Percentiles rank a stretch among this genome's conserved stretches.
These are phyloP conservation scores for Lipotes vexillifer DNA, from an alignment of 2,113 vertebrate species.

Conservation along the genomic window DNA sequence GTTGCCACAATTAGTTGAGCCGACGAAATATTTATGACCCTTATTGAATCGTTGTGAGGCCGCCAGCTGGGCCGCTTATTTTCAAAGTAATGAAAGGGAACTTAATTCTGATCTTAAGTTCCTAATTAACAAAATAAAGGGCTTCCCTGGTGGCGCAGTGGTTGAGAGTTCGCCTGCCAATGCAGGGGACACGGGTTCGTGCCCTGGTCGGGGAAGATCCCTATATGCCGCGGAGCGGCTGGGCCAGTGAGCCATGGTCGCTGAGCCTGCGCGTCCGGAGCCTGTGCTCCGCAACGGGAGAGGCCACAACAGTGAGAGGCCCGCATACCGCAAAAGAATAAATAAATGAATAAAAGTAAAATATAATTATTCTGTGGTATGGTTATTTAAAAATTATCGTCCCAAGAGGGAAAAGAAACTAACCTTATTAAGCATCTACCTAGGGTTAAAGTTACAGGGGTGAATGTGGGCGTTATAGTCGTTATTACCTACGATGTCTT, in stretches of 20 bases:
- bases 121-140: neutral
- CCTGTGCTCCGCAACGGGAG: too few relatives aligned
- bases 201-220: too few relatives aligned
- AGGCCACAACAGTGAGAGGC: too few relatives aligned
- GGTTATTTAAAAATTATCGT: constrained; percentile 21
- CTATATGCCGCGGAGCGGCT: too few relatives aligned
- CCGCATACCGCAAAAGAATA: too few relatives aligned
- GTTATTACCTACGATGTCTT: neutral
- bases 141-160: too few relatives aligned
- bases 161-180: too few relatives aligned
- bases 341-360: neutral
- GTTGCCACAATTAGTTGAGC: neutral
- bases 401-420: neutral
- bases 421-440: neutral
- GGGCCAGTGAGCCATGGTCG: too few relatives aligned
- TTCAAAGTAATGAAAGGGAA: neutral
- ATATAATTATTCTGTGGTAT: neutral
- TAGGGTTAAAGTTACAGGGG: neutral
- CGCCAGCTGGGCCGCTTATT: neutral
- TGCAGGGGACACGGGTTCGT: too few relatives aligned
- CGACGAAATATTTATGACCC: neutral
- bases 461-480: neutral
- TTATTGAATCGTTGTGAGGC: neutral
- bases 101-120: neutral
- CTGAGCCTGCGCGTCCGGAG: too few relatives aligned